A percentile compares a stretch with the other conserved stretches of the same genome.
phyloP scores from a whole-genome alignment of 1,140 invertebrate species.

The Leptinotarsa defecta region DNA sequence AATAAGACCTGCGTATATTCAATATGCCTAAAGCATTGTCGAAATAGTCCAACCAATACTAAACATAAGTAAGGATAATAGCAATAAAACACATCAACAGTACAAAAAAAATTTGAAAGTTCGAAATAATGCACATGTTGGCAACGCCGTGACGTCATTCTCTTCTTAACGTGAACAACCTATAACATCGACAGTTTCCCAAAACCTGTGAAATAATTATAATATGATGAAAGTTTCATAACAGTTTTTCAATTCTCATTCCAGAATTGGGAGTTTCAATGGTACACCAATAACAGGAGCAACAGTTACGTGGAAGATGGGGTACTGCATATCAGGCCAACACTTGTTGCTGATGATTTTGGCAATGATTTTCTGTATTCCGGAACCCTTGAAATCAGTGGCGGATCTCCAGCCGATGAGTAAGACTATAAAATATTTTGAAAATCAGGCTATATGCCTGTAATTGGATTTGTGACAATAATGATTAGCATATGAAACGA shows the following conservation, averaged over 20 bases:
- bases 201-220: not conserved
- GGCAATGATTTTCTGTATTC: conserved; percentile 62
- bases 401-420: conserved; percentile 64
- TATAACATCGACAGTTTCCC: not conserved
- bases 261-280: conserved; percentile 75
- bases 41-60: too few species aligned
- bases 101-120: too few species aligned
- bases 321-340: conserved; percentile 64
- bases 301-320: conserved; percentile 67
- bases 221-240: not conserved
- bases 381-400: conserved; percentile 62
- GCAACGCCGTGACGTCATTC: too few species aligned
- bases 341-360: conserved; percentile 63
- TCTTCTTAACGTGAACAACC: too few species aligned
- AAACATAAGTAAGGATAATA: too few species aligned
- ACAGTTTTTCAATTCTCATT: conserved; percentile 10
- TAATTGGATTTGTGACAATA: too few species aligned
- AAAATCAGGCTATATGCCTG: too few species aligned
- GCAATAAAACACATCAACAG: too few species aligned
- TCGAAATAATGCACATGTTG: too few species aligned
- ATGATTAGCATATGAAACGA: too few species aligned
- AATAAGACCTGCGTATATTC: too few species aligned
- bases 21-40: too few species aligned
- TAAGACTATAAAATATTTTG: conserved; percentile 40
- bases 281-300: conserved; percentile 68